A percentile compares a stretch with the other conserved stretches of the same genome.
Evolutionary conservation across 2,888 invertebrate species (phyloP).

Genomic region (Ochropleura plecta): DNA sequence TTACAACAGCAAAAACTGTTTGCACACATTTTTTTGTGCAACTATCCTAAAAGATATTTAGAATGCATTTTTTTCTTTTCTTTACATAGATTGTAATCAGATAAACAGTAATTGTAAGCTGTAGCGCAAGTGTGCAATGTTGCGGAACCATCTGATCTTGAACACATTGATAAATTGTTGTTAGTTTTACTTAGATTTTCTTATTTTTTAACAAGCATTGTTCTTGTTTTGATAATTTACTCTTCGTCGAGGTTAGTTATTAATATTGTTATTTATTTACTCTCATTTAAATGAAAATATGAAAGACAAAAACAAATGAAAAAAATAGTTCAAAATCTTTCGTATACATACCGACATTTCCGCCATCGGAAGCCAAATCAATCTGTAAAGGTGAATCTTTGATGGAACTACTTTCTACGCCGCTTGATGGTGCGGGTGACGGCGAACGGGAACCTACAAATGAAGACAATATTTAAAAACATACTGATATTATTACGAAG

Average conservation of each 20-base stretch:
- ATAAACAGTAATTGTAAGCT: background rate
- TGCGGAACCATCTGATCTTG: constrained; percentile 33
- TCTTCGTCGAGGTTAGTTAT: background rate
- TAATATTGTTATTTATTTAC: too few relatives aligned
- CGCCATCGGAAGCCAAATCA: constrained; percentile 93
- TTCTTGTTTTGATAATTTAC: background rate
- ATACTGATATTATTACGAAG: background rate
- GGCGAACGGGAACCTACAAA: constrained; percentile 93
- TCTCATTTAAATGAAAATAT: constrained; percentile 2
- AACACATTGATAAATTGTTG: constrained; percentile 31
- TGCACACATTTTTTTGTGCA: background rate
- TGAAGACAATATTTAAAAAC: background rate
- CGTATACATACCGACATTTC: constrained; percentile 84
- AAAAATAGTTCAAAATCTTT: background rate
- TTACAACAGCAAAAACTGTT: background rate
- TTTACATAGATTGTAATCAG: background rate
- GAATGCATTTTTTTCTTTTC: background rate
- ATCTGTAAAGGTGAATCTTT: constrained; percentile 95
- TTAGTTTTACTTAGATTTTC: constrained; percentile 20
- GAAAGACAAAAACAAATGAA: constrained; percentile 45
- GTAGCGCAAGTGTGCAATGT: constrained; percentile 3
- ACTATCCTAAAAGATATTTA: background rate
- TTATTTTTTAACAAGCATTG: background rate
- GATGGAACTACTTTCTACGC: constrained; percentile 95
- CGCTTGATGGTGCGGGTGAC: constrained; percentile 97